Evolutionary conservation across 2,888 invertebrate species (phyloP), one percentile per base, ranked within the genome.

Genomic region (Ophraella communa): DNA sequence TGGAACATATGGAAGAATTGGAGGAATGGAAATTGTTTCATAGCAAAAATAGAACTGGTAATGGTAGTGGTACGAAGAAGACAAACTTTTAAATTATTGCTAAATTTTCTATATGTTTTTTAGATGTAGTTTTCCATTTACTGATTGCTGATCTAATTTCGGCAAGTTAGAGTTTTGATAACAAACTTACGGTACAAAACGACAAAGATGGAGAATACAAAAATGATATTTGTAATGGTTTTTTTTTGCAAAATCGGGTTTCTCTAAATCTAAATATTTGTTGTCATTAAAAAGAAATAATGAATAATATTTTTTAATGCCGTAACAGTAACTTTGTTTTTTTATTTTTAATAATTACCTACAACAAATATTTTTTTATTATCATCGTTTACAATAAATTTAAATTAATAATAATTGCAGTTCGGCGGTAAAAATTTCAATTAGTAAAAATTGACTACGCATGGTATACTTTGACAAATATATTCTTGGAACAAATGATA

Each of bases 141-240:
- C 39, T 39, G 7, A 17, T 17, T 27, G 11, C 10, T 14, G 27
- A 18, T 24, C 14, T 10, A 11, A 11, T 44, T 63, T 67, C 71
- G 72, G 69, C 68, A 72, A 73, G 71, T 69, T n/a, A 73, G 70
- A 70, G 66, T 67, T 71, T 71, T 71, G 67, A 20, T 30, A 7
- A 30, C 30, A 30, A 30, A 56, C 52, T 56, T 63, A 54, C 35
- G 45, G 53, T 60, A 66, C 49, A 66, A 66, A 64, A 55, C 62
- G 59, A 62, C 60, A 64, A n/a, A n/a, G 65, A 64, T 69, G n/a
- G n/a, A n/a, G n/a, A n/a, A n/a, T n/a, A n/a, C n/a, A n/a, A n/a
- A n/a, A n/a, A n/a, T n/a, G n/a, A n/a, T n/a, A n/a, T n/a, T n/a
- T n/a, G n/a, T n/a, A n/a, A n/a, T n/a, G n/a, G 18, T 20, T 21